Evolutionary conservation across 2,797 vertebrate genomes (phyloP), one percentile per base, ranked within the genome.

Genomic region (Melanitta fusca): DNA sequence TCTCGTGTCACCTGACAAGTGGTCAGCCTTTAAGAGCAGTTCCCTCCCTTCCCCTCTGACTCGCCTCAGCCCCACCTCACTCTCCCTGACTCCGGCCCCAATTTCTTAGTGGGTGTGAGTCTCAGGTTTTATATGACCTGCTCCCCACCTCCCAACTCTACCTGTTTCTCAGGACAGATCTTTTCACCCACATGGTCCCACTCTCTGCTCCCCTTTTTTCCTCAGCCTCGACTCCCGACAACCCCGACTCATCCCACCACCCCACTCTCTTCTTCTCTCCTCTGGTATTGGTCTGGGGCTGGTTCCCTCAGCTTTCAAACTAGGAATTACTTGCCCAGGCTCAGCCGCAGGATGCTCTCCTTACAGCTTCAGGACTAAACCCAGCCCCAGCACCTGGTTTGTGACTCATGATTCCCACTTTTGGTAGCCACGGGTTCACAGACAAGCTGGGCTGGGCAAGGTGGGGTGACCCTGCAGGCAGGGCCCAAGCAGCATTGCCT

Each of bases 101-200:
- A 3, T 80, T 62, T 89, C 36, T 75, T 8, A 78, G 3, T 56
- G 21, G 2, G 0, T 57, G 6, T 14, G 34, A 38, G 36, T 69
- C n/a, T 58, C 60, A 6, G 16, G 54, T 83, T 80, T 41, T 2
- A 0, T 22, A 11, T 10, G 22, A 51, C 16, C 34, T 68, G 19
- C 13, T 78, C 32, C 57, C 18, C 30, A 56, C 30, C 8, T 39
- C 62, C 17, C 2, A 45, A 16, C 13, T 16, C 75, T 25, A 9
- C 21, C 58, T 81, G 27, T 8, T 3, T 34, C 80, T 84, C 19
- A 49, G 41, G 43, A 32, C 74, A 74, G 25, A 11, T 36, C 21
- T 20, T 20, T 54, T 34, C 43, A 43, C 7, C 6, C 21, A 11
- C 0, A 0, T 0, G 0, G 6, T 58, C 75, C 45, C 69, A 12